Evolutionary conservation across 35 echinoderm and acorn worm genomes (phyloP), one percentile per base, ranked within the genome.

Genomic region (Apostichopus parvimensis): DNA sequence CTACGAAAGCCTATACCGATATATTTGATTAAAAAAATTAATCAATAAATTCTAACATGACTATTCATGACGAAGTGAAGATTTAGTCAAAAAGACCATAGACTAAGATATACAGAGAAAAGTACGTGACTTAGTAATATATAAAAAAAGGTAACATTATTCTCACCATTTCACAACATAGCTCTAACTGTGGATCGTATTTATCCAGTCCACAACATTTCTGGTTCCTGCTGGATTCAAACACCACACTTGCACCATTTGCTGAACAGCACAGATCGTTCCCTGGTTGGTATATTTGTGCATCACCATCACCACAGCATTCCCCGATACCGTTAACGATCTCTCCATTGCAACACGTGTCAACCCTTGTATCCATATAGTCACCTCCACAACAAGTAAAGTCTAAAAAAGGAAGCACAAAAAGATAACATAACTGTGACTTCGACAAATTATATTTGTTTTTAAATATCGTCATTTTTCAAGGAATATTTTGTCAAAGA

Each of bases 121-220:
- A 34, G 28, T 34, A 34, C 0, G 1, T 34, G 1, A 34, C n/a
- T 34, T 34, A 34, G 0, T 34, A 34, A 34, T 34, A 34, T 34
- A 34, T n/a, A 34, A 34, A 34, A 34, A 34, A 34, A 2, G 28
- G 28, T 34, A 34, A 45, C 34, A 4, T 45, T 45, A 45, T 45
- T 45, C 79, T 82, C 56, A 82, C 79, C 79, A 82, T 82, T 56
- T 82, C 56, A 12, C 79, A 82, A 45, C 34, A 45, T 45, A 45
- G 34, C 34, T 45, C 79, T 55, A 12, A 17, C 8, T 54, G 17
- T 12, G 79, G 79, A 8, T 55, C 9, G 52, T 82, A 82, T 6
- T 22, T 60, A 20, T 84, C 56, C n/a, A 20, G 1, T 56, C 81
- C 81, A 9, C 81, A 84, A 20, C 71, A 75, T 75, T 18, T 14